These are phyloP conservation scores for Redunca redunca DNA, from an alignment of 2,113 vertebrate genomes.

Conservation along the genomic window DNA sequence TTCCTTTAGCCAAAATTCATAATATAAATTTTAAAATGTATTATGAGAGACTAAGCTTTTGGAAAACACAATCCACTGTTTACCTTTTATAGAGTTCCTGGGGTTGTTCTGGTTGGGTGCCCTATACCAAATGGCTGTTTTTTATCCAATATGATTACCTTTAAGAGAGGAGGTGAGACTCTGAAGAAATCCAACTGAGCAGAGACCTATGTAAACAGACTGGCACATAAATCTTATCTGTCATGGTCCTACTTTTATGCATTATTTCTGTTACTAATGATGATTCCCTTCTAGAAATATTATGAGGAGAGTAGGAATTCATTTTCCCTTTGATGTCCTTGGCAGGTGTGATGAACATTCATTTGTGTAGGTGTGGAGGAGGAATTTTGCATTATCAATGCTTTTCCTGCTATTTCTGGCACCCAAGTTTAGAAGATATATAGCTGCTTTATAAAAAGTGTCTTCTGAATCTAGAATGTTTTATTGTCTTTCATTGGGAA, in stretches of 20 bases:
- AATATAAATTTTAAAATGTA: background rate
- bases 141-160: background rate
- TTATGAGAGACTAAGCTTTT: background rate
- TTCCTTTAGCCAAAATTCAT: background rate
- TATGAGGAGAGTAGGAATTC: slow-evolving; percentile 40
- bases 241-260: background rate
- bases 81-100: background rate
- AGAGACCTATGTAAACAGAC: background rate
- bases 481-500: slow-evolving; percentile 51
- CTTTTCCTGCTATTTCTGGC: slow-evolving; percentile 49
- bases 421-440: slow-evolving; percentile 32
- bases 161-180: background rate
- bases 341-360: slow-evolving; percentile 30
- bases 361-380: slow-evolving; percentile 57
- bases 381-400: slow-evolving; percentile 46
- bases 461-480: slow-evolving; percentile 32
- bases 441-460: slow-evolving; percentile 10
- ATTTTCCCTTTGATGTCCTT: slow-evolving; percentile 50
- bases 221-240: background rate
- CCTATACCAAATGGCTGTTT: background rate
- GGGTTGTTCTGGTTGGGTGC: background rate
- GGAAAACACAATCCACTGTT: background rate
- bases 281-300: slow-evolving; percentile 52
- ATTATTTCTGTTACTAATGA: slow-evolving; percentile 53
- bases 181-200: background rate